Evolutionary conservation across 1,140 invertebrate species (phyloP).

Genomic region (Meloidogyne exigua): DNA sequence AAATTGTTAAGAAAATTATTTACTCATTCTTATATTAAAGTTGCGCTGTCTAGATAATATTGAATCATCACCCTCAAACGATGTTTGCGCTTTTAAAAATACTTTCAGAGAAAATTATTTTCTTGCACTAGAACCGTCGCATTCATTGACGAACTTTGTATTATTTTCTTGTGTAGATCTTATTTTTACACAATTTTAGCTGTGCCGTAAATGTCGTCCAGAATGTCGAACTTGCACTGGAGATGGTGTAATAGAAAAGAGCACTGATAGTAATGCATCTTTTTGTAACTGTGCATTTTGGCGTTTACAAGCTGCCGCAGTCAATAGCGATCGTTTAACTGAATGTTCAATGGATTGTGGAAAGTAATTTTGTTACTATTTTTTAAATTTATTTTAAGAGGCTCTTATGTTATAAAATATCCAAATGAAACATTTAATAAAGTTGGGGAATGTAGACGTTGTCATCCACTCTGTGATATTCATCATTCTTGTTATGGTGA

Average conservation of each 20-base stretch:
- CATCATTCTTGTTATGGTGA: conserved; percentile 35
- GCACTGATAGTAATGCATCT: not conserved
- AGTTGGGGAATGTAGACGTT: conserved; percentile 35
- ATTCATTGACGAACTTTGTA: conserved; percentile 34
- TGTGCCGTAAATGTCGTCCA: conserved; percentile 42
- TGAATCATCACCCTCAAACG: conserved; percentile 21
- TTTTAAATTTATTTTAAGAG: conserved; percentile 28
- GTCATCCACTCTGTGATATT: conserved; percentile 41
- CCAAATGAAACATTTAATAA: conserved; percentile 6
- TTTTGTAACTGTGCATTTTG: conserved; percentile 35
- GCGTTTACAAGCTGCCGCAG: not conserved
- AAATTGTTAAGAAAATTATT: too few relatives aligned
- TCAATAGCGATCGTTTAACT: not conserved
- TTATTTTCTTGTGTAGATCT: conserved; percentile 13
- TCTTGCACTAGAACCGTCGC: conserved; percentile 16
- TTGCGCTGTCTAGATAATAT: conserved; percentile 32
- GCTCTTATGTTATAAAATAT: conserved; percentile 25
- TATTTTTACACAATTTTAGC: conserved; percentile 23
- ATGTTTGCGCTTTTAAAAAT: conserved; percentile 31
- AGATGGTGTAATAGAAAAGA: conserved; percentile 18
- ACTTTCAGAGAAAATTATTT: conserved; percentile 29
- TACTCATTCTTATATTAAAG: conserved; percentile 17
- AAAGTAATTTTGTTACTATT: conserved; percentile 30
- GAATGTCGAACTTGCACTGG: conserved; percentile 35
- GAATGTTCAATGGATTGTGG: conserved; percentile 40